phyloP scores from a whole-genome alignment of 2,888 invertebrate genomes.

The Auanema sp. region DNA sequence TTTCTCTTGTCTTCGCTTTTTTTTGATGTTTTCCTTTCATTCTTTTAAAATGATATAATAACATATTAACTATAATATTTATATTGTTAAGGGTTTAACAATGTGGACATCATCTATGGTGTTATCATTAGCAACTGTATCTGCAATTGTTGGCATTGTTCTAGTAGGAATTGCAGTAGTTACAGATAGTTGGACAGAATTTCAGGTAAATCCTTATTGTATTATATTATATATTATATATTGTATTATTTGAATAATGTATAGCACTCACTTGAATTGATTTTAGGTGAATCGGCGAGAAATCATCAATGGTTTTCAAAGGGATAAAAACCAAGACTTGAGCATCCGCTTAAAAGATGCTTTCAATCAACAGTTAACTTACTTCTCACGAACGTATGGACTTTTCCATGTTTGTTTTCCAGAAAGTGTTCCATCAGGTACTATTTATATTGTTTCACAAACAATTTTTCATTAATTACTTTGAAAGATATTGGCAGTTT shows the following conservation, averaged over 20 bases:
- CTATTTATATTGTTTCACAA: not conserved
- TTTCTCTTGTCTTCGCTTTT: not conserved
- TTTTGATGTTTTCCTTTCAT: not conserved
- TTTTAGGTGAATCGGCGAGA: slow-evolving; percentile 55
- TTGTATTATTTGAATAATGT: not conserved
- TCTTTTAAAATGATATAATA: not conserved
- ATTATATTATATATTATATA: not conserved
- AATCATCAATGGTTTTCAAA: slow-evolving; percentile 53
- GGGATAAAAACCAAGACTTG: slow-evolving; percentile 48
- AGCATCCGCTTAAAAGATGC: slow-evolving; percentile 51
- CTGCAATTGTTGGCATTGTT: slow-evolving; percentile 90
- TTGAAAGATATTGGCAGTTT: slow-evolving; percentile 53
- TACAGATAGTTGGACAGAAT: slow-evolving; percentile 94
- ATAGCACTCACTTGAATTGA: not conserved
- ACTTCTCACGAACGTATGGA: slow-evolving; percentile 88
- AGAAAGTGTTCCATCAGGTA: slow-evolving; percentile 77
- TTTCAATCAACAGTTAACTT: slow-evolving; percentile 83
- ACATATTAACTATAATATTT: too few relatives aligned
- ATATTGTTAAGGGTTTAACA: slow-evolving; percentile 3
- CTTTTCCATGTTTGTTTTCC: slow-evolving; percentile 92
- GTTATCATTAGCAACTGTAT: slow-evolving; percentile 90
- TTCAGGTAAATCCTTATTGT: slow-evolving; percentile 78
- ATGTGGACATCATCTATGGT: slow-evolving; percentile 75
- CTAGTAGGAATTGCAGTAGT: slow-evolving; percentile 90
- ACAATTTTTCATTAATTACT: not conserved